Conservation (phyloP, 2,113 vertebrate species). For the Alouatta palliata region DNA sequence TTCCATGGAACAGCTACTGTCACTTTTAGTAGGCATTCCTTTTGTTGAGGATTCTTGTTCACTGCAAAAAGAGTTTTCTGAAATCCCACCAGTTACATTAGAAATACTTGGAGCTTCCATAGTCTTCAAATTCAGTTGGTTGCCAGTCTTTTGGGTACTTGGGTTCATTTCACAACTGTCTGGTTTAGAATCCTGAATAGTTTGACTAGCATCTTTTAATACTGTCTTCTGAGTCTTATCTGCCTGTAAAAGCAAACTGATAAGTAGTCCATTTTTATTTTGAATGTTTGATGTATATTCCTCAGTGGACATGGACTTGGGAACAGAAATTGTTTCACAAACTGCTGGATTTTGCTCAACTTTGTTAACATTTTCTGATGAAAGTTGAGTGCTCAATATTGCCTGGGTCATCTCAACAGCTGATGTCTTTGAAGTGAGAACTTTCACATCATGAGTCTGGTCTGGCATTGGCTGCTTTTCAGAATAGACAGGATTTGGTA, state of each 20-base stretch:
- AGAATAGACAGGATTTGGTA: background rate
- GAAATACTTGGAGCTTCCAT: background rate
- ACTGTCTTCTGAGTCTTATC: constrained; percentile 6
- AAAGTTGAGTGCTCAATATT: background rate
- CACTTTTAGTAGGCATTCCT: constrained; percentile 29
- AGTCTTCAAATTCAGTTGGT: background rate
- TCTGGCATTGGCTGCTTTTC: background rate
- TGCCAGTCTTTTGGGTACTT: background rate
- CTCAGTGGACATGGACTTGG: constrained; percentile 31
- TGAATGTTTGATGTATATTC: constrained; percentile 40
- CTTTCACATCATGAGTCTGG: background rate
- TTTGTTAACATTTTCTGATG: constrained; percentile 35
- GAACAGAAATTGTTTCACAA: background rate
- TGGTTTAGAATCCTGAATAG: background rate
- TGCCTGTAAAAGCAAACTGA: constrained; percentile 54
- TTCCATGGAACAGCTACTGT: constrained; percentile 76
- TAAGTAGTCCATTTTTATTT: constrained; percentile 73
- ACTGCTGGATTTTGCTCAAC: background rate
- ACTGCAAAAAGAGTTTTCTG: background rate
- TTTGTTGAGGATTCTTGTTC: accelerated
- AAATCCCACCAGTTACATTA: background rate
- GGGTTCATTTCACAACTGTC: background rate
- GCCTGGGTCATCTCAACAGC: constrained; percentile 33
- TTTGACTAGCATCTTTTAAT: background rate
- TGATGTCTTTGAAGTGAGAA: background rate